phyloP scores from a whole-genome alignment of 2,888 invertebrate genomes.

The Athalia circularis region DNA sequence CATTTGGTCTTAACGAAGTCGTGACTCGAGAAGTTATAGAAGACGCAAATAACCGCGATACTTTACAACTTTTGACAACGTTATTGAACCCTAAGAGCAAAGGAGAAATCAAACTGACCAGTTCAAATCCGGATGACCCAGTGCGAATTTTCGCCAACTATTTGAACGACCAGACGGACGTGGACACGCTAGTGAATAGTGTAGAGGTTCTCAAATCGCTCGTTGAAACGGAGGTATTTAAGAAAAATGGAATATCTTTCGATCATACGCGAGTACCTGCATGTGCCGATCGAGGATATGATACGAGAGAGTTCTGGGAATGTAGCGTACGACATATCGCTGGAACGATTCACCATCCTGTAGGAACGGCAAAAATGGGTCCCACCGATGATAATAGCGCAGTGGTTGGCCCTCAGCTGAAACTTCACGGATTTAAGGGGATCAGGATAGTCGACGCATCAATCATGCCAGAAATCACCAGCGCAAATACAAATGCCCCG shows the following conservation, averaged over 20 bases:
- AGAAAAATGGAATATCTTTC: slow-evolving; percentile 55
- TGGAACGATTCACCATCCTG: slow-evolving; percentile 79
- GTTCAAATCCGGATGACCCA: slow-evolving; percentile 75
- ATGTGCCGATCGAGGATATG: slow-evolving; percentile 59
- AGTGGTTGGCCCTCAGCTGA: slow-evolving; percentile 78
- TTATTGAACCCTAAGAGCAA: slow-evolving; percentile 74
- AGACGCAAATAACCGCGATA: slow-evolving; percentile 60
- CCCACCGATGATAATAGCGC: slow-evolving; percentile 73
- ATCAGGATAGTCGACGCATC: slow-evolving; percentile 81
- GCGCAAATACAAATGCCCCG: slow-evolving; percentile 80
- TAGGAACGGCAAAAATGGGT: slow-evolving; percentile 81
- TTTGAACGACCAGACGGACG: slow-evolving; percentile 73
- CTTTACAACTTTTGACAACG: slow-evolving; percentile 56
- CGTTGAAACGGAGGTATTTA: slow-evolving; percentile 59
- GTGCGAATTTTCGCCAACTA: slow-evolving; percentile 77
- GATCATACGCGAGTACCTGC: slow-evolving; percentile 58
- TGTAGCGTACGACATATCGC: slow-evolving; percentile 77
- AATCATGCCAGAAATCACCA: slow-evolving; percentile 80
- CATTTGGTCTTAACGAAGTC: slow-evolving; percentile 54
- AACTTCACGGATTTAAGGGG: slow-evolving; percentile 75
- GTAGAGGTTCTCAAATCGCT: slow-evolving; percentile 62
- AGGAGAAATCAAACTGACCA: slow-evolving; percentile 74
- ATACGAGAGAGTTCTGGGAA: slow-evolving; percentile 71
- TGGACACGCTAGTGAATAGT: slow-evolving; percentile 65
- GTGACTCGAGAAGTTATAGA: slow-evolving; percentile 58